Evolutionary conservation across 2,113 vertebrate genomes (phyloP), one percentile per base, ranked within the genome.

Genomic region (Macquaria ambigua): DNA sequence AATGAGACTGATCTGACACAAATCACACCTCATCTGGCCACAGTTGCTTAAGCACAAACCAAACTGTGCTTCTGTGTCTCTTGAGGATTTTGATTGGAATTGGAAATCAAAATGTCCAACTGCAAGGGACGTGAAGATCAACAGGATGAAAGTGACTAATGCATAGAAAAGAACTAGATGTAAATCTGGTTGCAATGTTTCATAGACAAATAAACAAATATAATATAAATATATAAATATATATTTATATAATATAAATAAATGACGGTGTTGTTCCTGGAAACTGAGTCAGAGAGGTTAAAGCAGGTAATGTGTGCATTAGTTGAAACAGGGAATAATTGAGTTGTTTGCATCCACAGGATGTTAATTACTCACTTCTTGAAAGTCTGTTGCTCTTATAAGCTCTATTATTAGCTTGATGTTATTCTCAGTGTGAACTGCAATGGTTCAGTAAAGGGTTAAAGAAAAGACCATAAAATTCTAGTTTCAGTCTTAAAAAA

Each of bases 21-120:
- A 64, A 25, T 77, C 73, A 61, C 64, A 50, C 23, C n/a, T 58
- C 68, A 31, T 43, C 20, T 41, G 10, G 34, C 41, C 62, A 66
- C 16, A 77, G 76, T 16, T 41, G 43, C 43, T 74, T 37, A n/a
- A 74, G 81, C 23, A 59, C 20, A 59, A 55, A 84, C 37, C 53
- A 64, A 73, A 73, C 28, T 43, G 41, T 66, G n/a, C 64, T 50
- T 71, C 23, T 2, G 18, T 21, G 14, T 82, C 64, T 61, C 43
- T 66, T 25, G 20, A 56, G 53, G 23, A 61, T 58, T 87, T 68
- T 78, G 73, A n/a, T n/a, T n/a, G n/a, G n/a, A 73, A 86, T 86
- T 52, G 58, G n/a, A 84, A 82, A 80, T 67, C 18, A 0, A 81
- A 90, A 72, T 74, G 68, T 75, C 4, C 2, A 14, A 41, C n/a